These are phyloP conservation scores for Drosophila paulistorum DNA, from an alignment of 1,140 invertebrate genomes.

Conservation along the genomic window DNA sequence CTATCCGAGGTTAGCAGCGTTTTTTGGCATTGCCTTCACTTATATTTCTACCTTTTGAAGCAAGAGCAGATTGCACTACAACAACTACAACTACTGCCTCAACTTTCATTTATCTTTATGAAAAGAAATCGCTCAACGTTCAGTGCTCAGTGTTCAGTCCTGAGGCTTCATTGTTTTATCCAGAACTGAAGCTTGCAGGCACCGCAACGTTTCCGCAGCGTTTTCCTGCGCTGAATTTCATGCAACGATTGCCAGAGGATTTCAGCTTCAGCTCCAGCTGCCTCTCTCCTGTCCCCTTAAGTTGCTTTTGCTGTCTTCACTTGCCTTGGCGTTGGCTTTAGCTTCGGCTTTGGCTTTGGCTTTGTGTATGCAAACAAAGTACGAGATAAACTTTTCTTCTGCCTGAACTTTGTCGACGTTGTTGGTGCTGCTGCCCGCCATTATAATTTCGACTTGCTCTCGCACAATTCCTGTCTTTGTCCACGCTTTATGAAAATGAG, in stretches of 20 bases:
- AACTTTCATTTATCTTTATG: constrained; percentile 75
- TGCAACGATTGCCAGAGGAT: constrained; percentile 48
- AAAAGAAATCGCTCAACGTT: constrained; percentile 73
- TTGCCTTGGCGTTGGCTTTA: constrained; percentile 35
- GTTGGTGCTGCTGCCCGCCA: constrained; percentile 30
- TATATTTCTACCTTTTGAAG: background rate
- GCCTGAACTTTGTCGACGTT: constrained; percentile 69
- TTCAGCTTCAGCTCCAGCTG: background rate
- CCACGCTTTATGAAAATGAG: constrained; percentile 64
- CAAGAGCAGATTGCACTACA: constrained; percentile 14
- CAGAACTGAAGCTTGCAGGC: constrained; percentile 34
- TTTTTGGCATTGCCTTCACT: background rate
- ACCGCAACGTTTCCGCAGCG: constrained; percentile 51
- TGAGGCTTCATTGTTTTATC: constrained; percentile 62
- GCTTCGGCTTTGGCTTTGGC: constrained; percentile 12
- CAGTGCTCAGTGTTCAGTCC: constrained; percentile 21
- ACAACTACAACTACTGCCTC: constrained; percentile 28
- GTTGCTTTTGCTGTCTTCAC: constrained; percentile 7
- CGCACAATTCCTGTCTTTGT: constrained; percentile 42
- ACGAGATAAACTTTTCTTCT: constrained; percentile 79
- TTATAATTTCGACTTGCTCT: constrained; percentile 51
- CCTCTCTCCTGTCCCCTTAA: background rate
- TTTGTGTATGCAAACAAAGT: constrained; percentile 75
- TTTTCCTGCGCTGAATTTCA: constrained; percentile 61
- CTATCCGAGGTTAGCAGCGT: background rate